Evolutionary conservation across 2,797 vertebrate species (phyloP).

Genomic region (Sebastes miniatus): DNA sequence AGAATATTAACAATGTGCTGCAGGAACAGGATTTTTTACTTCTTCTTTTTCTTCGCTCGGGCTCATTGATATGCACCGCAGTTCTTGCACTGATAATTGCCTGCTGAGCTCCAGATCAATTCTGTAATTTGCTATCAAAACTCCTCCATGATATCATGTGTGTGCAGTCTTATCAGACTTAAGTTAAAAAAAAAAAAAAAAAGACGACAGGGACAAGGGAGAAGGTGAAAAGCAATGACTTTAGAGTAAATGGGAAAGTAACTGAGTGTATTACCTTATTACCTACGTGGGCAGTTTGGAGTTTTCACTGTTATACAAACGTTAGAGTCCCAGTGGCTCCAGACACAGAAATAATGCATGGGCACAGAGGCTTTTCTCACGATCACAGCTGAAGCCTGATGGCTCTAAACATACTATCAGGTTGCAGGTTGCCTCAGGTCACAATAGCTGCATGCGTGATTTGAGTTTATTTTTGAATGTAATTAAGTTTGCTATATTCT

Average conservation of each 20-base stretch:
- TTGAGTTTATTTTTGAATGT: background rate
- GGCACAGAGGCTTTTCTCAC: background rate
- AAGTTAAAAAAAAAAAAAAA: background rate
- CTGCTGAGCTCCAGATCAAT: constrained; percentile 75
- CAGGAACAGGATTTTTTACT: constrained; percentile 27
- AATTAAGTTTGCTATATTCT: background rate
- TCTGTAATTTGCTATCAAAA: constrained; percentile 78
- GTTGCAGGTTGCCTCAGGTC: background rate
- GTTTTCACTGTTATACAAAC: constrained; percentile 4
- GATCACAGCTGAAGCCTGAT: constrained; percentile 2
- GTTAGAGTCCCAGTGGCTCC: background rate
- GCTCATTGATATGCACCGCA: constrained; percentile 74
- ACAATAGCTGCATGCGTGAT: background rate
- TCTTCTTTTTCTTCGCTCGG: background rate
- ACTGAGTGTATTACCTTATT: background rate
- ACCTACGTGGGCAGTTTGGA: background rate
- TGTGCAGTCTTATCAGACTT: constrained; percentile 36
- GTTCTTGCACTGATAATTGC: constrained; percentile 72
- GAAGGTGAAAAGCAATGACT: background rate
- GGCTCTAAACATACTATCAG: background rate
- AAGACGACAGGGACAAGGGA: background rate
- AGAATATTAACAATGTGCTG: constrained; percentile 51
- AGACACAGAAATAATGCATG: background rate
- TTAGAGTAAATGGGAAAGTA: background rate
- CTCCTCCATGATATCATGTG: constrained; percentile 57